phyloP scores from a whole-genome alignment of 1,140 invertebrate genomes.

The Holotrichia oblita region DNA sequence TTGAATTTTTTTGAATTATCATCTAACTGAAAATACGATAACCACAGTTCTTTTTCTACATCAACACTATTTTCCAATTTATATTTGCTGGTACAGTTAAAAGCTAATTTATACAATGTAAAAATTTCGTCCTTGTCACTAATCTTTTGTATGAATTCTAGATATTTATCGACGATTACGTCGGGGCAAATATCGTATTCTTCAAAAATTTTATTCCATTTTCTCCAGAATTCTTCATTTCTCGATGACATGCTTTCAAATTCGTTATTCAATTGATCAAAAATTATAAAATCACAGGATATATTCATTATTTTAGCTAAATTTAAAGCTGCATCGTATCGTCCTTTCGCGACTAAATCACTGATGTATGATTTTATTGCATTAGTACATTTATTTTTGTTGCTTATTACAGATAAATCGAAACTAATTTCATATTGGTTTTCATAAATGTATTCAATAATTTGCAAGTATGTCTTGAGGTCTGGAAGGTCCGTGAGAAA shows the following conservation, averaged over 20 bases:
- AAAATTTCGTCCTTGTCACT: conserved; percentile 62
- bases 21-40: conserved; percentile 62
- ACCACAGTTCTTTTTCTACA: conserved; percentile 67
- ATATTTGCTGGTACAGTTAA: conserved; percentile 65
- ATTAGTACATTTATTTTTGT: conserved; percentile 52
- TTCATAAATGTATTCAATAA: conserved; percentile 63
- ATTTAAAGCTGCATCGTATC: conserved; percentile 67
- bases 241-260: conserved; percentile 55
- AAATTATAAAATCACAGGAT: conserved; percentile 63
- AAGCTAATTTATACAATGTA: conserved; percentile 64
- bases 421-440: conserved; percentile 59
- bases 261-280: conserved; percentile 64
- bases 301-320: conserved; percentile 65
- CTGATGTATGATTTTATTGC: conserved; percentile 65
- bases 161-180: conserved; percentile 66
- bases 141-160: conserved; percentile 64
- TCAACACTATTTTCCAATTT: conserved; percentile 61
- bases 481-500: conserved; percentile 65
- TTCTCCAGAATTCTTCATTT: conserved; percentile 64
- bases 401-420: conserved; percentile 55
- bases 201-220: conserved; percentile 68
- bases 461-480: conserved; percentile 64
- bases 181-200: conserved; percentile 64
- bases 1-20: conserved; percentile 61
- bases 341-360: conserved; percentile 62